These are phyloP conservation scores for Scolopax rusticola DNA, from an alignment of 2,797 vertebrate genomes.

Conservation along the genomic window DNA sequence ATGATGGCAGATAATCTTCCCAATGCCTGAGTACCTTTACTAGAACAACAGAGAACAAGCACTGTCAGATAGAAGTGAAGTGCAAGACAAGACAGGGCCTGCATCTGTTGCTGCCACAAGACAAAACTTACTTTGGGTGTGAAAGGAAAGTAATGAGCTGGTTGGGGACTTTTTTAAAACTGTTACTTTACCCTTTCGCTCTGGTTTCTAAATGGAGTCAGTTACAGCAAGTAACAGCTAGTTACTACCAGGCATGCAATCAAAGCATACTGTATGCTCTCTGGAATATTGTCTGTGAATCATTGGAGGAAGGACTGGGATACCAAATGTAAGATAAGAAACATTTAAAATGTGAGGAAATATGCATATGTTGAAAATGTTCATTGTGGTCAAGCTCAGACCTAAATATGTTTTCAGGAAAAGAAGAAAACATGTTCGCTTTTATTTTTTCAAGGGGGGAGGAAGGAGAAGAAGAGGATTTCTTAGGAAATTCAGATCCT, in stretches of 20 bases:
- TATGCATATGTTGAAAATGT: not conserved
- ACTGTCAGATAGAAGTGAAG: not conserved
- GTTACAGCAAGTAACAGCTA: not conserved
- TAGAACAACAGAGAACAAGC: not conserved
- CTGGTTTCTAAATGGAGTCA: not conserved
- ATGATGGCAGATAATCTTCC: not conserved
- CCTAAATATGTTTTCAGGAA: not conserved
- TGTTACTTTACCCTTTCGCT: not conserved
- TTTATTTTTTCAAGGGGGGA: not conserved
- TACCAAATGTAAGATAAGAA: not conserved
- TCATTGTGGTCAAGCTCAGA: not conserved
- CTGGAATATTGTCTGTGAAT: not conserved
- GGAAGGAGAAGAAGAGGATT: not conserved
- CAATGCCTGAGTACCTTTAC: not conserved
- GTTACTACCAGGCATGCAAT: not conserved
- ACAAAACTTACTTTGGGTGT: not conserved
- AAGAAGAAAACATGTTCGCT: not conserved
- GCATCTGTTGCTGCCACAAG: not conserved
- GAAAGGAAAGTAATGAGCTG: not conserved
- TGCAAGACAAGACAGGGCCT: accelerated
- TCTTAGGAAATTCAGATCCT: not conserved
- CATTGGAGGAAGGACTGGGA: not conserved
- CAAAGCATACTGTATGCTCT: not conserved
- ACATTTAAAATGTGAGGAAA: not conserved
- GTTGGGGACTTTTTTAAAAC: not conserved